These are phyloP conservation scores for Endotricha flammealis DNA, from an alignment of 2,888 invertebrate species.

Conservation along the genomic window DNA sequence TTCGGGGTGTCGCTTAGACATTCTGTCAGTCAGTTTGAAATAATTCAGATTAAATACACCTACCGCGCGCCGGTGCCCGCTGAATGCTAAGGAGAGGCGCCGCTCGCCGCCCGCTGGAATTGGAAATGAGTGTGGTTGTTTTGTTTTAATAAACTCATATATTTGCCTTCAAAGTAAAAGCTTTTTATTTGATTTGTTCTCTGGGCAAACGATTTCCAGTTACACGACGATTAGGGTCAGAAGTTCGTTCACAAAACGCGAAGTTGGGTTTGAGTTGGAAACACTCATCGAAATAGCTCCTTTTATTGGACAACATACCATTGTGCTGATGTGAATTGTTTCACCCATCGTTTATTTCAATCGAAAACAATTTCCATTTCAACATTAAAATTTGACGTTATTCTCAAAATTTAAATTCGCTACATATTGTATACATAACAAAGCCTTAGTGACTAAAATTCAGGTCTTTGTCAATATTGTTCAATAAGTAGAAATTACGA, in stretches of 20 bases:
- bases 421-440: too few species aligned
- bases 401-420: background rate
- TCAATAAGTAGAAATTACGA: too few species aligned
- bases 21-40: conserved; percentile 66
- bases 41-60: conserved; percentile 74
- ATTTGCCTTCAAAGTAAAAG: conserved; percentile 59
- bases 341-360: conserved; percentile 3
- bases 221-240: conserved; percentile 30
- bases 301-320: conserved; percentile 21
- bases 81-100: conserved; percentile 59
- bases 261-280: conserved; percentile 27
- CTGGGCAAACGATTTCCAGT: conserved; percentile 34
- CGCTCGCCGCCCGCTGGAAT: conserved; percentile 50
- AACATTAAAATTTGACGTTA: too few species aligned
- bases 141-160: conserved; percentile 70
- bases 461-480: background rate
- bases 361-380: conserved; percentile 15
- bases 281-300: conserved; percentile 21
- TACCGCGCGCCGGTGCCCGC: conserved; percentile 53
- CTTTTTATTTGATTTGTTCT: conserved; percentile 61
- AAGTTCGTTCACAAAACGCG: conserved; percentile 26
- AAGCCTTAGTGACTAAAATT: too few species aligned
- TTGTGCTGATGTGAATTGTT: conserved; percentile 7
- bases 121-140: conserved; percentile 63
- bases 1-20: conserved; percentile 53